Base-by-base conservation (phyloP, 2,113 vertebrate species). In the Pollimyrus isidori region DNA sequence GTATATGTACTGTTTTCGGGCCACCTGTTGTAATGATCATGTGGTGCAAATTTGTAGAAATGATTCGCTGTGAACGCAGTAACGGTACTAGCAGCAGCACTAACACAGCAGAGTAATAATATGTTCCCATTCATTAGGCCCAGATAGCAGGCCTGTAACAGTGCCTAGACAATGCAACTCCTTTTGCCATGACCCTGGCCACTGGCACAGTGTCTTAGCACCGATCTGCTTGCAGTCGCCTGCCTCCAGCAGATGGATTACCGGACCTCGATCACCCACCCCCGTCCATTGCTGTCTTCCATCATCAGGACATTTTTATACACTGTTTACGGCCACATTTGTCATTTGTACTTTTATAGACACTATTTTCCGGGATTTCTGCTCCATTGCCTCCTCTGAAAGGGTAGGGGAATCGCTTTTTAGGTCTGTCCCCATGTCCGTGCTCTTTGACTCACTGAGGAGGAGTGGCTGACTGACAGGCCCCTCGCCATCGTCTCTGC, bases 271-370 rank as follows among this genome's bases (percentile, higher is more conserved):
- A 39, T 35, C 30, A 4, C 69, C 35, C 26, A 30, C 69, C 69
- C 69, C 69, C 15, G 13, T 76, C 73, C 73, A 19, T 80, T 6
- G 73, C 73, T 80, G 73, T 80, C 73, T 80, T 80, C 73, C 73
- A 80, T 80, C 73, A 80, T 80, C 73, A 80, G 73, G 73, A 80
- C 73, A 1, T 80, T 80, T 80, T 80, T 80, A 80, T 80, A 80
- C 73, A 80, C 73, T 80, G 73, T 80, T 80, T 80, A 80, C 73
- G 17, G 73, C 73, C 35, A 15, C 35, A 80, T 80, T 80, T 80
- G 73, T 80, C 73, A 80, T 80, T 80, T 80, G 35, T 80, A 80
- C 73, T 80, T 80, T 80, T 80, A 80, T 80, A 42, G 73, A 80
- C 73, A 80, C 73, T 42, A 80, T 80, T 80, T 42, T 80, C 73